Evolutionary conservation across 2,888 invertebrate species (phyloP).

Genomic region (Tupiocoris notatus): DNA sequence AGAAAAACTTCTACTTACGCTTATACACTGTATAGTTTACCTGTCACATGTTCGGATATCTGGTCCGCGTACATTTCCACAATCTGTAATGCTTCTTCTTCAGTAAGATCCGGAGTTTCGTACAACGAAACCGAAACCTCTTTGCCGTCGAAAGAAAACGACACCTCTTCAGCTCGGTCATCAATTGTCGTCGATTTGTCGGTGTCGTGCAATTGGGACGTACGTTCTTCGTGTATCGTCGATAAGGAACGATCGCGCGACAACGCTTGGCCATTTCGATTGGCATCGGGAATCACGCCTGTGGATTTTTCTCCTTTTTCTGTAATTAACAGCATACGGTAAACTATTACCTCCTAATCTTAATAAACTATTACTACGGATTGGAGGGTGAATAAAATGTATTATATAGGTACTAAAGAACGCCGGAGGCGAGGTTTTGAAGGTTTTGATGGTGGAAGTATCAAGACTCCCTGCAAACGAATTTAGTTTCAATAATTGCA

Average conservation of each 20-base stretch:
- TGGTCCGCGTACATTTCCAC: conserved; percentile 94
- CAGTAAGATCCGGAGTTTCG: conserved; percentile 88
- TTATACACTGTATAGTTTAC: too few relatives aligned
- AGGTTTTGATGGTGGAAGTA: too few relatives aligned
- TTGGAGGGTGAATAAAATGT: too few relatives aligned
- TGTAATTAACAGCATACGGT: conserved; percentile 9
- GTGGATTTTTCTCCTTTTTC: conserved; percentile 38
- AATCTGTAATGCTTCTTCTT: conserved; percentile 87
- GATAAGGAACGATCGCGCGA: conserved; percentile 72
- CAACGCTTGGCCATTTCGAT: conserved; percentile 32
- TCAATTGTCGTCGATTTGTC: conserved; percentile 62
- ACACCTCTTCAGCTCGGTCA: conserved; percentile 81
- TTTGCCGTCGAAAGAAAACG: conserved; percentile 87
- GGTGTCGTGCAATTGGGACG: conserved; percentile 83
- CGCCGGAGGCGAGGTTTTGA: too few relatives aligned
- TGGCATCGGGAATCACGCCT: conserved; percentile 11
- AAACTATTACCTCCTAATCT: not conserved
- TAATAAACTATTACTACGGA: too few relatives aligned
- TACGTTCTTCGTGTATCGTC: conserved; percentile 86
- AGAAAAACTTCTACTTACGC: too few relatives aligned
- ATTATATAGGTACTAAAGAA: too few relatives aligned
- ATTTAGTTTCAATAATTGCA: not conserved
- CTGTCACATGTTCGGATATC: conserved; percentile 79
- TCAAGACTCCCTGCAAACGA: too few relatives aligned
- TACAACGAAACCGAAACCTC: conserved; percentile 88